phyloP scores from a whole-genome alignment of 2,113 vertebrate genomes.

The Dromas ardeola region DNA sequence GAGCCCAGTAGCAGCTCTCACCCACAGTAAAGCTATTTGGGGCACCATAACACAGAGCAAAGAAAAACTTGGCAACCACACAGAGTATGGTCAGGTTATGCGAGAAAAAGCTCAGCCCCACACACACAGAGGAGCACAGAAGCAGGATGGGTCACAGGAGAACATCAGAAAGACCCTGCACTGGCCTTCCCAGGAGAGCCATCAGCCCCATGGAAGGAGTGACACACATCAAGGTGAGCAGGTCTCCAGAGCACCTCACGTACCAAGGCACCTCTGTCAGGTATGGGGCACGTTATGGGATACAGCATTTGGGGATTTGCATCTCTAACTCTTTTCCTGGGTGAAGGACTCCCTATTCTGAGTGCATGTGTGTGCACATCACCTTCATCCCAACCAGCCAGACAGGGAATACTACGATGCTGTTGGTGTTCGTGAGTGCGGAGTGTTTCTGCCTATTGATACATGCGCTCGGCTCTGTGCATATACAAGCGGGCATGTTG shows the following conservation, averaged over 20 bases:
- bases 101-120: neutral
- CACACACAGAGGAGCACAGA: accelerated
- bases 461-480: neutral
- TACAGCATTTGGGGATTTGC: neutral
- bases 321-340: neutral
- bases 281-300: neutral
- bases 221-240: neutral
- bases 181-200: neutral
- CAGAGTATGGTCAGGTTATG: accelerated
- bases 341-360: neutral
- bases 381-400: neutral
- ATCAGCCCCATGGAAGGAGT: no score
- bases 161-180: neutral
- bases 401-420: neutral
- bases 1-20: neutral
- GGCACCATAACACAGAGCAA: neutral
- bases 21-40: neutral
- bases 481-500: accelerated
- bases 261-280: no score
- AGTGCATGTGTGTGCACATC: accelerated
- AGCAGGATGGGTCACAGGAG: neutral
- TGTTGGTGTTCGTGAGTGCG: accelerated
- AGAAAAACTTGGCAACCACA: neutral
- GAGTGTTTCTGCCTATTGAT: neutral
- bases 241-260: neutral